Percentiles rank a stretch among this genome's conserved stretches.
phyloP scores from a whole-genome alignment of 2,797 vertebrate species.

The Neosilurus hyrtlii region DNA sequence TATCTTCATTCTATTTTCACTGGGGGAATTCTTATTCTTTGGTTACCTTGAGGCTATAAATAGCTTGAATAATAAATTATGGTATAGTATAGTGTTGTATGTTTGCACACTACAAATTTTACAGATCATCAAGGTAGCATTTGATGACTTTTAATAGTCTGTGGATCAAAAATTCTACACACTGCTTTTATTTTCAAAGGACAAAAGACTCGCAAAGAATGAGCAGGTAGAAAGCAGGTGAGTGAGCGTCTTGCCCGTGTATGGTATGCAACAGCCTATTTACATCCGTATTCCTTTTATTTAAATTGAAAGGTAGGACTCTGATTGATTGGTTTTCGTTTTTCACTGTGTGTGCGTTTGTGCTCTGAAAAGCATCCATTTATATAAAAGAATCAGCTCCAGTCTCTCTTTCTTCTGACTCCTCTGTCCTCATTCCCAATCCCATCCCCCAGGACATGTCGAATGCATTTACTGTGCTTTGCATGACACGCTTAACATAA shows the following conservation, averaged over 20 bases:
- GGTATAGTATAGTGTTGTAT: too few species aligned
- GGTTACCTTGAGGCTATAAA: too few species aligned
- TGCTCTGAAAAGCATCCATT: not conserved
- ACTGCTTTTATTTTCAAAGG: not conserved
- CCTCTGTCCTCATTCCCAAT: not conserved
- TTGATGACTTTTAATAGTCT: too few species aligned
- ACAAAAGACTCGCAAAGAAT: not conserved
- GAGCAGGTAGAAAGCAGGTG: too few species aligned
- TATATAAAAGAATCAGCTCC: not conserved
- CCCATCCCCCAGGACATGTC: not conserved
- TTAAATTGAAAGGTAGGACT: not conserved
- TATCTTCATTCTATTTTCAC: too few species aligned
- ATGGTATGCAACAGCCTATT: not conserved
- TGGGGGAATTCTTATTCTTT: too few species aligned
- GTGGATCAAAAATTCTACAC: too few species aligned
- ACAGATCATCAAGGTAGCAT: too few species aligned
- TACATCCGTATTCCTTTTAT: not conserved
- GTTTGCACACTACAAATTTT: too few species aligned
- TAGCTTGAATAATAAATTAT: too few species aligned
- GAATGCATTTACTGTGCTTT: not conserved
- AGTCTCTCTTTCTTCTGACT: not conserved
- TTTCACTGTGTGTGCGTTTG: not conserved
- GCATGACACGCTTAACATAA: not conserved
- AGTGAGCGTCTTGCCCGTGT: not conserved
- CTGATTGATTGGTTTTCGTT: not conserved